Evolutionary conservation across 1,140 invertebrate genomes (phyloP), one percentile per base, ranked within the genome.

Genomic region (Philaenus spumarius): DNA sequence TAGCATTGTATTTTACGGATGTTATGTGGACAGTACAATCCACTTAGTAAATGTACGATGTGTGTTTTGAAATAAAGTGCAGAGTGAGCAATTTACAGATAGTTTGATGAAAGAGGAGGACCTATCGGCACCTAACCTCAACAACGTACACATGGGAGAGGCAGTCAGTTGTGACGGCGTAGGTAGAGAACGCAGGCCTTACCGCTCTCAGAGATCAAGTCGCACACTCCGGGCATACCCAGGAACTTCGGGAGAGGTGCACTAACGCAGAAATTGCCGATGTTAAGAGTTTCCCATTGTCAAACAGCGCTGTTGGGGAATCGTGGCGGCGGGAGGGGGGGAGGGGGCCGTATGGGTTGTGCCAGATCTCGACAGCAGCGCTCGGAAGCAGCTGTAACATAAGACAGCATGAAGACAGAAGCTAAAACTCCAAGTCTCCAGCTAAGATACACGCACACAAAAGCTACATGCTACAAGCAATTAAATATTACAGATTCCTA

Each of bases 281-380:
- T 76, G 72, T 78, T 77, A 72, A 77, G 77, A 73, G 70, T 75
- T 78, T 77, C 78, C 81, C 80, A 81, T 77, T 81, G 82, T 83
- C 82, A 83, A 76, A 83, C 82, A 75, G 79, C 81, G 74, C 76
- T 77, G 72, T 78, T 76, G 66, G 80, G 81, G 77, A 82, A 82
- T 71, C 81, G 78, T 72, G 81, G 81, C 70, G 80, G 81, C 63
- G 82, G 82, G 74, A 83, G 79, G 70, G 81, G 82, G 66, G 81
- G 82, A 69, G 80, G 81, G 72, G 77, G 77, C 68, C 78, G 73
- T 69, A 72, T 72, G 69, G 76, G 75, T 69, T 75, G 75, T 71
- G 74, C 60, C 56, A 59, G 75, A 69, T 72, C 78, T 74, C 74
- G 76, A 71, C 78, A 80, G 80, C 75, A 81, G 71, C 74, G 79